phyloP scores from a whole-genome alignment of 1,140 invertebrate genomes.

The Aleiodes sp. region DNA sequence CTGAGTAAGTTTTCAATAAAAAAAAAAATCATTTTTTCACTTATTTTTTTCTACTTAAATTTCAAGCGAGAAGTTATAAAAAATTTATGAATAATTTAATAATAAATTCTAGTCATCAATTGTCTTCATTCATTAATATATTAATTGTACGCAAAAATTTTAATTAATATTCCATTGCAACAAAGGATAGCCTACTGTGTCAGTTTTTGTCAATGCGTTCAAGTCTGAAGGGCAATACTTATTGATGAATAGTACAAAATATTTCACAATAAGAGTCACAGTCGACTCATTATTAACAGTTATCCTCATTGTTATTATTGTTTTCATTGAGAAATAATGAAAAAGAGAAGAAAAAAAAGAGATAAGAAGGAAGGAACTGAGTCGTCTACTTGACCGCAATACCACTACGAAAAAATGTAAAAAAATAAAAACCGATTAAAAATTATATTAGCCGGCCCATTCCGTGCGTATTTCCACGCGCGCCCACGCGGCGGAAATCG shows the following conservation, averaged over 20 bases:
- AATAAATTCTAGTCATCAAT: too few species aligned
- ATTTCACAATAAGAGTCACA: constrained; percentile 5
- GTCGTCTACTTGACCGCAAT: too few species aligned
- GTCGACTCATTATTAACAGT: too few species aligned
- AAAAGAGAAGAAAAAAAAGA: too few species aligned
- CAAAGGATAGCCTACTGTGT: constrained; percentile 14
- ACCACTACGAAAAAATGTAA: too few species aligned
- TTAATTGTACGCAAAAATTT: constrained; percentile 23
- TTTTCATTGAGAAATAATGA: not conserved
- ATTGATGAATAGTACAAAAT: constrained; percentile 17
- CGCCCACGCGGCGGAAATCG: constrained; percentile 39
- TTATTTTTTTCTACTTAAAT: too few species aligned
- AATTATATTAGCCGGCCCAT: not conserved
- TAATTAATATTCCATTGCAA: constrained; percentile 34
- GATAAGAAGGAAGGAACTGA: too few species aligned
- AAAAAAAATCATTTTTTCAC: too few species aligned
- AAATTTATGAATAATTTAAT: too few species aligned
- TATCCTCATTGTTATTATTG: not conserved
- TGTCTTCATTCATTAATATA: not conserved
- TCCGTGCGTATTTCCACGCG: constrained; percentile 23
- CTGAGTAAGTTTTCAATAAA: constrained; percentile 58
- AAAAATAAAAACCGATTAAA: not conserved
- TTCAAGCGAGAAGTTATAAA: too few species aligned
- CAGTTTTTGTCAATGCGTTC: constrained; percentile 1
- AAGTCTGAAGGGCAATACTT: constrained; percentile 29